Base-by-base conservation (phyloP, 2,113 vertebrate species). In the Bothrops jararaca region DNA sequence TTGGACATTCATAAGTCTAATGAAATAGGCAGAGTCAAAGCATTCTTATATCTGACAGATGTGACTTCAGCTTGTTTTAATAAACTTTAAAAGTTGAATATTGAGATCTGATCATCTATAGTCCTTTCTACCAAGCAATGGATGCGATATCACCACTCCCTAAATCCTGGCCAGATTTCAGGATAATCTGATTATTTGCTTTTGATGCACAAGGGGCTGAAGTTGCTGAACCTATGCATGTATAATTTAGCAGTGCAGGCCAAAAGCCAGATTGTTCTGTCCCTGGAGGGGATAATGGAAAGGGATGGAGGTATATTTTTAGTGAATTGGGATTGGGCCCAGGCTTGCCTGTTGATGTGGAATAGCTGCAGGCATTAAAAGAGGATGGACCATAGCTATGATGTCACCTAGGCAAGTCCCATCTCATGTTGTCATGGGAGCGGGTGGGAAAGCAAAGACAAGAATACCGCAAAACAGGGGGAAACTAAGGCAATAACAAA, bases 301-400 rank as follows among this genome's bases (percentile, higher is more conserved):
- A 60, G 50, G 48, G 48, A 89, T n/a, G 26, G 48, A 64, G 85
- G 24, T 86, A 80, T 85, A 91, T 58, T 89, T 93, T 91, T 85
- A 91, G 90, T 54, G 50, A 64, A 54, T 2, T 86, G 15, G 88
- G 80, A 90, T 92, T 90, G 93, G 91, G 93, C 85, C 93, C 57
- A 74, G 91, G 56, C 93, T 92, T 93, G 93, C 20, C 93, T 92
- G 34, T 20, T 92, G 92, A 74, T 74, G 50, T 20, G 13, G 93
- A 93, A 92, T 88, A 92, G 93, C 91, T 92, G 88, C 80, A 92
- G 93, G 88, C 50, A 7, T 91, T 18, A 90, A 80, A 64, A 86
- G n/a, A 91, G 74, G 54, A 64, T 64, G 69, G 90, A 91, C 87
- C 11, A 45, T 45, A 69, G 90, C 90, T 86, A 86, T 93, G 93